These are phyloP conservation scores for Omphaloscelis lunosa DNA, from an alignment of 2,888 invertebrate species.

Conservation along the genomic window DNA sequence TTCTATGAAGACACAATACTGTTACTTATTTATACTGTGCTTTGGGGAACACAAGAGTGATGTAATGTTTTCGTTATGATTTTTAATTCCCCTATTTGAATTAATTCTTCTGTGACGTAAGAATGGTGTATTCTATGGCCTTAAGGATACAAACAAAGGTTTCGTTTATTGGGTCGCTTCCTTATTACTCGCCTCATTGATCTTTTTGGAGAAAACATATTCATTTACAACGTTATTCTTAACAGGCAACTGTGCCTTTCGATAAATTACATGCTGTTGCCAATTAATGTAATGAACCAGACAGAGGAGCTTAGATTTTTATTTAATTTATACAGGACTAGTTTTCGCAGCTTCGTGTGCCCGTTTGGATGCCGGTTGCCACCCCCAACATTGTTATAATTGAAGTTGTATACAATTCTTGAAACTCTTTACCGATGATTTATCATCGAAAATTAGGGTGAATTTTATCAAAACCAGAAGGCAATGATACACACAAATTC, in stretches of 20 bases:
- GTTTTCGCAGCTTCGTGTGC: too few species aligned
- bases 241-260: not conserved
- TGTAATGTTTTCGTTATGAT: not conserved
- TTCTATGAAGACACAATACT: too few species aligned
- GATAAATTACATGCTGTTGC: not conserved
- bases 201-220: conserved; percentile 4
- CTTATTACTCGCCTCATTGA: conserved; percentile 31
- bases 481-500: too few species aligned
- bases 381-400: too few species aligned
- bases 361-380: too few species aligned
- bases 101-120: not conserved
- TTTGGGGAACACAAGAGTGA: not conserved
- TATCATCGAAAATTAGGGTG: too few species aligned
- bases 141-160: conserved; percentile 14
- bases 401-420: too few species aligned
- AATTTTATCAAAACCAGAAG: too few species aligned
- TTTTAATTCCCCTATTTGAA: not conserved
- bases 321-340: not conserved
- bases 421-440: too few species aligned
- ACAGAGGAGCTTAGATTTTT: not conserved
- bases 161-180: conserved; percentile 17
- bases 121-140: not conserved
- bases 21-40: too few species aligned
- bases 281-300: conserved; percentile 22
- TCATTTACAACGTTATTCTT: conserved; percentile 3